Percentiles rank a stretch among this genome's conserved stretches.
These are phyloP conservation scores for Noctua janthe DNA, from an alignment of 2,888 invertebrate species.

Conservation along the genomic window DNA sequence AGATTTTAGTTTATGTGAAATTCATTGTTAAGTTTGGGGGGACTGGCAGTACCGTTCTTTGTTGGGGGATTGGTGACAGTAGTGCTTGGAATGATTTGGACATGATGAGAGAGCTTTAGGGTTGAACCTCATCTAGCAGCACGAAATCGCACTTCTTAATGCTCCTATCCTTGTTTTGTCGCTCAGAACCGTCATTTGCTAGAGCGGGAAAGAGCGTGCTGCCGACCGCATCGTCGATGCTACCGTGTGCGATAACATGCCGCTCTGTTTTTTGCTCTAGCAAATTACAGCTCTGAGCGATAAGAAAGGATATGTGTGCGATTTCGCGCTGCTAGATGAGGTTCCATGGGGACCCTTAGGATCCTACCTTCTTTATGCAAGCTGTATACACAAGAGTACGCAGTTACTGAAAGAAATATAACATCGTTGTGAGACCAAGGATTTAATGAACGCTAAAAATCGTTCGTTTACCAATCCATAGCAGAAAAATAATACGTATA, in stretches of 20 bases:
- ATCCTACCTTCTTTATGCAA: background rate
- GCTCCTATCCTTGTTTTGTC: background rate
- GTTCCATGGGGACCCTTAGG: background rate
- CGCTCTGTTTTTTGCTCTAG: background rate
- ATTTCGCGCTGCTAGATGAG: background rate
- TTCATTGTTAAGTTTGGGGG: conserved; percentile 52
- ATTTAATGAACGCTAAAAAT: background rate
- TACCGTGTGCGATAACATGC: background rate
- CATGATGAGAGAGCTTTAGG: background rate
- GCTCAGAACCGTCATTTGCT: background rate
- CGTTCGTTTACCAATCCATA: background rate
- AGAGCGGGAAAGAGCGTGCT: background rate
- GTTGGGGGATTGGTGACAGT: conserved; percentile 18
- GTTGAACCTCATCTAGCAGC: background rate
- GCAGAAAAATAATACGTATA: background rate
- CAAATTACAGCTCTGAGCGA: background rate
- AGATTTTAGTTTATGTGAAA: conserved; percentile 56
- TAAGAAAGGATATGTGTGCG: background rate
- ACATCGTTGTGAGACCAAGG: background rate
- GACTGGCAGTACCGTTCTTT: conserved; percentile 35
- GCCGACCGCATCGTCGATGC: background rate
- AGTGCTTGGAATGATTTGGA: background rate
- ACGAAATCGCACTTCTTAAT: background rate
- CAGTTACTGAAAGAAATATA: background rate
- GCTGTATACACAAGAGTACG: background rate